Base-by-base conservation (phyloP, 2,113 vertebrate genomes). In the Bubo blakistoni region DNA sequence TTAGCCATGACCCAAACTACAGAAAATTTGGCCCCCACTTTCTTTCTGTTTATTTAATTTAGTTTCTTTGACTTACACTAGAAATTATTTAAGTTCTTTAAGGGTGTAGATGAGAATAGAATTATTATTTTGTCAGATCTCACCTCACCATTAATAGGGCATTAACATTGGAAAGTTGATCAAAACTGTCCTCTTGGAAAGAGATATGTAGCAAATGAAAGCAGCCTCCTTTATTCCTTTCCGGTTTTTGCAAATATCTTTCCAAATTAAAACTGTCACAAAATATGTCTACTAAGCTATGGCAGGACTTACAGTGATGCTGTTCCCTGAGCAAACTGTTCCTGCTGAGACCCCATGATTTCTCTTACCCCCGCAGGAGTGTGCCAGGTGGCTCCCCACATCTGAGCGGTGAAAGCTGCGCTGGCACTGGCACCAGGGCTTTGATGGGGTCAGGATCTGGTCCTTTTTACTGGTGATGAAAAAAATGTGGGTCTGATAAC, bases 271-370 rank as follows among this genome's bases (percentile, higher is more conserved):
- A 81, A 29, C 22, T 63, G n/a, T 21, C 65, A 62, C 44, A 29
- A 79, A 30, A 47, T 21, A 40, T 1, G 3, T n/a, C 29, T 57
- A 9, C 24, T 67, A 13, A 76, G 57, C 61, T 17, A 1, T 8
- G 40, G 32, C n/a, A 59, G 44, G 32, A n/a, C 19, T 36, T 36
- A 6, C 6, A 81, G 55, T 1, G 14, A 4, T 36, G 59, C 36
- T 54, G 32, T n/a, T 93, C 17, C 51, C 59, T 16, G 57, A 51
- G 59, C 30, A 61, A 55, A 38, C 9, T 3, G 0, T 42, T 77
- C 44, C 34, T 3, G 2, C 46, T 61, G 78, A 52, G 24, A 0
- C 14, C 42, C 20, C 0, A 0, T 30, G 22, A 3, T 5, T 15
- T 62, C 57, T 25, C 29, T 14, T 16, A 6, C 7, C 30, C 40